Base-by-base conservation (phyloP, 2,797 vertebrate genomes). In the Scomberomorus guttatus region DNA sequence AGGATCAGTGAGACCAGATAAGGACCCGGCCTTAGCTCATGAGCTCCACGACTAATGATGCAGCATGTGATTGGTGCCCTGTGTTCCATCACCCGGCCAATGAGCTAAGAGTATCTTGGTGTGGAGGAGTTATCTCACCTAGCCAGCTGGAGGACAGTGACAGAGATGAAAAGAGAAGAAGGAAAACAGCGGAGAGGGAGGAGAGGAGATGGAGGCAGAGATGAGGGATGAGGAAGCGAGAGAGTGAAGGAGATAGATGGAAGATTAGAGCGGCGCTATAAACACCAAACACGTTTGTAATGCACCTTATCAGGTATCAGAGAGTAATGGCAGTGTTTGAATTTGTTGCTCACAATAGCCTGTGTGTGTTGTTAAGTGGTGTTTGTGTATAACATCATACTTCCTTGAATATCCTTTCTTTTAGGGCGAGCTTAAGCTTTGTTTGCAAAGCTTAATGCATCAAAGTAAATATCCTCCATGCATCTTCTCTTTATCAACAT, bases 91-190 rank as follows among this genome's bases (percentile, higher is more conserved):
- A 79, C 57, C 27, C 5, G 58, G 83, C 90, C 90, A 92, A 87
- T 89, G 87, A 78, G 86, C 81, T 70, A 64, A 69, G 73, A 80
- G 87, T 79, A 74, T 84, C 75, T 86, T 12, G 4, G 88, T 75
- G 77, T 89, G 83, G 81, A 91, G 90, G 87, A 91, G 90, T 94
- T 95, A 95, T 95, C 94, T 95, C 89, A 75, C 87, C 85, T 65
- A 61, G 84, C 89, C 95, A 95, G 93, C 90, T 86, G 89, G 92
- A 87, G 89, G 86, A 91, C 88, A 87, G 88, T 84, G 91, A 92
- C 93, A 93, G 90, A 93, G 90, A 92, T 86, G 85, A 84, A 91
- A 84, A 82, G 79, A 78, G 88, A 72, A 50, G 84, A 61, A 71
- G 64, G 69, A 67, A 74, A 86, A 89, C 68, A 46, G 74, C 44